These are phyloP conservation scores for Rhogogaster chlorosoma DNA, from an alignment of 2,888 invertebrate genomes.

Conservation along the genomic window DNA sequence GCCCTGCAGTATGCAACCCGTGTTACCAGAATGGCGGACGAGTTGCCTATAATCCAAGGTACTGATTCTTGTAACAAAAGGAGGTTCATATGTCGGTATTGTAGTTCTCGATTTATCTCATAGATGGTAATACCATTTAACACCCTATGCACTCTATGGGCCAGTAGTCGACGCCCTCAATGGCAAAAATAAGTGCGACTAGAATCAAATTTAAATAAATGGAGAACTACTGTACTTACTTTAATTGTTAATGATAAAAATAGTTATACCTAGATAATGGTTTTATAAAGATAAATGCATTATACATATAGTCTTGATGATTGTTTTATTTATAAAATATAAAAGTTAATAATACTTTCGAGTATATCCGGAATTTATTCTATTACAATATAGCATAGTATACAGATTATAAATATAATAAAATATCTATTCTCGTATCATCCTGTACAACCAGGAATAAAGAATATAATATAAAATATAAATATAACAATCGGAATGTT, in stretches of 20 bases:
- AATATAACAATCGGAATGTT: slow-evolving; percentile 61
- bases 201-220: background rate
- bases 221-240: background rate
- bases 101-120: too few relatives aligned
- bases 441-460: slow-evolving; percentile 71
- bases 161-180: too few relatives aligned
- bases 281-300: background rate
- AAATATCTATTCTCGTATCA: slow-evolving; percentile 62
- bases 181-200: background rate
- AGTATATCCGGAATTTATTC: slow-evolving; percentile 39
- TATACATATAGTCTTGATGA: background rate
- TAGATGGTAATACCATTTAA: too few relatives aligned
- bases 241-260: background rate
- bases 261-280: background rate
- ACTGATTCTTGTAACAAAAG: too few relatives aligned
- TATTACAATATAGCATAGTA: slow-evolving; percentile 29
- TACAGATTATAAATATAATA: slow-evolving; percentile 67
- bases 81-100: too few relatives aligned
- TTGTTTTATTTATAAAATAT: slow-evolving; percentile 26
- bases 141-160: too few relatives aligned
- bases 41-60: too few relatives aligned
- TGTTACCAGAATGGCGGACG: too few relatives aligned
- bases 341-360: slow-evolving; percentile 51
- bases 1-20: too few relatives aligned
- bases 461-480: slow-evolving; percentile 63